Conservation (phyloP, 2,797 vertebrate genomes). For the Scolopax rusticola region DNA sequence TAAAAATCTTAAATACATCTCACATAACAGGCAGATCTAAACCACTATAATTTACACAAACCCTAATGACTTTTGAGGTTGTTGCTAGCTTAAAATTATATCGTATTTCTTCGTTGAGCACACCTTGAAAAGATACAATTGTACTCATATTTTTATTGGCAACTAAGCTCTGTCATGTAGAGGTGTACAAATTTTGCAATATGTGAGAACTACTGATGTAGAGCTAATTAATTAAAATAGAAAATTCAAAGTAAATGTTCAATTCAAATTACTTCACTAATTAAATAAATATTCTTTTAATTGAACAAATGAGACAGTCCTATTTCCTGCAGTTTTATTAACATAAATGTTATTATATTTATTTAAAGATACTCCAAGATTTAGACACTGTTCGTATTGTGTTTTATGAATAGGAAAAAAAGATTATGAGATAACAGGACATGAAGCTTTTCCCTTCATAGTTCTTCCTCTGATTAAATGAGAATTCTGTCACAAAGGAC, state of each 20-base stretch:
- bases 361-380: background rate
- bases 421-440: background rate
- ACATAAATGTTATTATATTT: background rate
- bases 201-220: background rate
- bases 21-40: background rate
- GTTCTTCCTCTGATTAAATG: background rate
- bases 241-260: background rate
- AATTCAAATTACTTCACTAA: background rate
- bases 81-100: background rate
- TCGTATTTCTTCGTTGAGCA: background rate
- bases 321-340: background rate
- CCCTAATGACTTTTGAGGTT: background rate
- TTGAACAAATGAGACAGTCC: background rate
- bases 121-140: background rate
- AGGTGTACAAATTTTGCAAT: background rate
- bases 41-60: background rate
- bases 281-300: background rate
- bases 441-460: background rate
- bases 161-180: background rate
- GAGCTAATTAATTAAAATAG: background rate
- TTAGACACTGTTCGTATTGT: background rate
- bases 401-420: background rate
- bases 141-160: background rate
- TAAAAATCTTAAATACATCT: background rate
- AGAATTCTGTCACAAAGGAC: background rate